These are phyloP conservation scores for Cydia strobilella DNA, from an alignment of 1,140 invertebrate genomes.

Conservation along the genomic window DNA sequence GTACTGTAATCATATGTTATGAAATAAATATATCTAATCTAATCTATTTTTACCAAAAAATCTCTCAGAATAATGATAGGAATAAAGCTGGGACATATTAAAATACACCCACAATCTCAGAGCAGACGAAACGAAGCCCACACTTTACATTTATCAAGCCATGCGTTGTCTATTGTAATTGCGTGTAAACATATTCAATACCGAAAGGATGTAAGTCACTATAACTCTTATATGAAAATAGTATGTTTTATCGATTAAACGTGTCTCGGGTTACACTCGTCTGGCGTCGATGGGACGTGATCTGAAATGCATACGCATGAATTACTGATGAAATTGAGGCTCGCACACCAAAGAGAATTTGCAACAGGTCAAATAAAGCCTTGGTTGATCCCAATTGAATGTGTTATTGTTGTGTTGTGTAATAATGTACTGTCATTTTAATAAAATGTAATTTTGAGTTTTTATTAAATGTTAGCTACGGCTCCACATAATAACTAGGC, in stretches of 20 bases:
- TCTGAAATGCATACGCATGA: conserved; percentile 28
- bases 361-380: conserved; percentile 1
- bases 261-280: conserved; percentile 17
- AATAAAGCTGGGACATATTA: too few relatives aligned
- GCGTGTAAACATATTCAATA: neutral
- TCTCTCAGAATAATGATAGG: too few relatives aligned
- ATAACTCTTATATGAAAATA: neutral
- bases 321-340: conserved; percentile 19
- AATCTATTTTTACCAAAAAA: too few relatives aligned
- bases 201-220: neutral
- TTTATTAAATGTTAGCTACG: neutral
- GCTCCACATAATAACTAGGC: too few relatives aligned
- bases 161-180: conserved; percentile 17
- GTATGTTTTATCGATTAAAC: neutral
- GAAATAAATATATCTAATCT: too few relatives aligned
- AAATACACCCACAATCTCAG: neutral
- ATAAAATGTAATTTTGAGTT: too few relatives aligned
- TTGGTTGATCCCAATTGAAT: neutral
- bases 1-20: too few relatives aligned
- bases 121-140: conserved; percentile 16
- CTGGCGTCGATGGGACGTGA: conserved; percentile 13
- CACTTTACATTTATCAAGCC: conserved; percentile 20
- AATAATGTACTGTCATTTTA: too few relatives aligned
- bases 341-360: conserved; percentile 5
- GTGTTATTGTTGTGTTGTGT: too few relatives aligned